Evolutionary conservation across 2,113 vertebrate genomes (phyloP), one percentile per base, ranked within the genome.

Genomic region (Antigone vipio): DNA sequence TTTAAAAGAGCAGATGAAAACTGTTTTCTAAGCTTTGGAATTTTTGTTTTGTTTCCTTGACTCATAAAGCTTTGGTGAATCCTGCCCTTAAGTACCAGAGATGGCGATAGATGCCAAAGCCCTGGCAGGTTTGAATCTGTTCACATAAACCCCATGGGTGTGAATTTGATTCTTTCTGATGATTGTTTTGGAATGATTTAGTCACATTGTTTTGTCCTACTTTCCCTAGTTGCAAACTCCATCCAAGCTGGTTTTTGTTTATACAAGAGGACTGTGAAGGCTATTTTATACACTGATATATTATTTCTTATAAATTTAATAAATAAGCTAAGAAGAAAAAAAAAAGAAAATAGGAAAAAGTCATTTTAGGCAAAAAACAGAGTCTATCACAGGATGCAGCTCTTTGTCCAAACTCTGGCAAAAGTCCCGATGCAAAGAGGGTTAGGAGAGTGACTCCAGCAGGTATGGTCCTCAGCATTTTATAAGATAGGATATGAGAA

Each of bases 101-200:
- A 85, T 4, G 4, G 26, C 1, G 3, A 58, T 22, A 66, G 68
- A 53, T 79, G 87, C 87, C 94, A 97, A 97, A 94, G 38, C 30
- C 34, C 71, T 96, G 89, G 93, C 94, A 97, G 91, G 95, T 96
- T 93, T 90, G 74, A 90, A 93, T 94, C n/a, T 91, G 95, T 80
- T 88, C 94, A 60, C 71, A 83, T 86, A 95, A 97, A 79, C 6
- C 44, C 40, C 2, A 23, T 94, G 95, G 94, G 89, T 92, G 87
- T 93, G 85, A 95, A 95, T 85, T 97, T 88, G 67, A 88, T 93
- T 92, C 71, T 89, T 91, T 89, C 74, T 26, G 16, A 42, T 77
- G 87, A 80, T 88, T 92, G 76, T 69, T 93, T 88, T 95, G 94
- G 94, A 94, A 91, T 83, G 13, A 88, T 89, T 95, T 91, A 95